These are phyloP conservation scores for Addax nasomaculatus DNA, from an alignment of 2,113 vertebrate species.

Conservation along the genomic window DNA sequence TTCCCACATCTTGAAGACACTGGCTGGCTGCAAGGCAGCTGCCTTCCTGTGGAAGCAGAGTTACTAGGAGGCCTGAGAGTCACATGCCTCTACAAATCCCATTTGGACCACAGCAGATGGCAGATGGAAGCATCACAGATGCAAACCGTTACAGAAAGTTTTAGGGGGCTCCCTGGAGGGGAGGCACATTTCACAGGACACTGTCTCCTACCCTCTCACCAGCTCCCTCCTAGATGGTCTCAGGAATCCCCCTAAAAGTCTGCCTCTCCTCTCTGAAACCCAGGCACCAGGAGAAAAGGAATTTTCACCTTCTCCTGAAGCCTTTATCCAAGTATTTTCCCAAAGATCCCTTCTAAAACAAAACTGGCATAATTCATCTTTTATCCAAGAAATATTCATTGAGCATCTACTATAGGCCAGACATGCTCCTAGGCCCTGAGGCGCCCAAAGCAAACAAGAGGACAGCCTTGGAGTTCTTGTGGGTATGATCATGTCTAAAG, in stretches of 20 bases:
- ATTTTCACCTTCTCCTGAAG: neutral
- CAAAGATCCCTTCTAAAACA: neutral
- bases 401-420: neutral
- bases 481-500: neutral
- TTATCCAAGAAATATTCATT: neutral
- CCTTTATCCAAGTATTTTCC: neutral
- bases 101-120: neutral
- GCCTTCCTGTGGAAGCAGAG: neutral
- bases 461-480: too few species aligned
- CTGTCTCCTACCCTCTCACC: neutral
- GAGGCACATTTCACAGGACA: neutral
- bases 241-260: neutral
- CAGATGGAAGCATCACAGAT: neutral
- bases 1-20: neutral
- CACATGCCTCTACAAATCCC: constrained; percentile 7
- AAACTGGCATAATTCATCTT: neutral
- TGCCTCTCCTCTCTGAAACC: neutral
- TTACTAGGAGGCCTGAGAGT: neutral
- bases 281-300: neutral
- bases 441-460: neutral
- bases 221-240: neutral
- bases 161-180: neutral
- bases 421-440: neutral
- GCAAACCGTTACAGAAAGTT: neutral
- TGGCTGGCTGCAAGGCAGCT: constrained; percentile 32